These are phyloP conservation scores for Prostheceraeus crozeri DNA, from an alignment of 2,888 invertebrate species.

Conservation along the genomic window DNA sequence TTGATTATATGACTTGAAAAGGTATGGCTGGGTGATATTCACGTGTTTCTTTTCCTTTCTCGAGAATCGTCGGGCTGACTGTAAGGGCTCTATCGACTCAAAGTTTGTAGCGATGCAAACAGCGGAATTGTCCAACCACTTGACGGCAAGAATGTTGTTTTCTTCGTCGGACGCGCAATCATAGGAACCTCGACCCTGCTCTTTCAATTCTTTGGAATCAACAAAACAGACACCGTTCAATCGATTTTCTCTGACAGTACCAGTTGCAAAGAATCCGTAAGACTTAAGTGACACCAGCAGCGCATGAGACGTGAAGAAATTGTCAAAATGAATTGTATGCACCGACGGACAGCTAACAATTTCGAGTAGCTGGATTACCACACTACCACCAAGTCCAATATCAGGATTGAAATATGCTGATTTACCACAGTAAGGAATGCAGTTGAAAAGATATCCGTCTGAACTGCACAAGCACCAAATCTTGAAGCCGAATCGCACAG, in stretches of 20 bases:
- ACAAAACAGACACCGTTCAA: slow-evolving; percentile 23
- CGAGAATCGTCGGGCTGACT: too few relatives aligned
- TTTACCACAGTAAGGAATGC: background rate
- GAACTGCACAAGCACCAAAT: slow-evolving; percentile 40
- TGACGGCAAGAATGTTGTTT: slow-evolving; percentile 14
- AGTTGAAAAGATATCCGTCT: slow-evolving; percentile 4
- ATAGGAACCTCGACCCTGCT: background rate
- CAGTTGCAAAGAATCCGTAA: slow-evolving; percentile 24
- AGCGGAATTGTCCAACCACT: slow-evolving; percentile 36
- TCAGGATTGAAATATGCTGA: background rate
- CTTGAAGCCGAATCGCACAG: slow-evolving; percentile 43
- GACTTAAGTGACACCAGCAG: slow-evolving; percentile 33
- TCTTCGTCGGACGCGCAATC: slow-evolving; percentile 16
- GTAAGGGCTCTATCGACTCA: background rate
- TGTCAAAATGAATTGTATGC: slow-evolving; percentile 36
- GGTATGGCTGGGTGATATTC: too few relatives aligned
- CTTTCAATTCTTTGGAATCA: slow-evolving; percentile 20
- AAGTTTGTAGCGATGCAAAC: slow-evolving; percentile 14
- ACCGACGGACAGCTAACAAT: background rate
- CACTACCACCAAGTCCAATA: slow-evolving; percentile 4
- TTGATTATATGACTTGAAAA: too few relatives aligned
- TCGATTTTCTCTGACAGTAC: slow-evolving; percentile 33
- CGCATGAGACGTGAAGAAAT: slow-evolving; percentile 36
- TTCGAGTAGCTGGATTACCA: background rate
- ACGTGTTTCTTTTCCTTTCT: too few relatives aligned